phyloP scores from a whole-genome alignment of 1,140 invertebrate species.

The Radopholus similis region DNA sequence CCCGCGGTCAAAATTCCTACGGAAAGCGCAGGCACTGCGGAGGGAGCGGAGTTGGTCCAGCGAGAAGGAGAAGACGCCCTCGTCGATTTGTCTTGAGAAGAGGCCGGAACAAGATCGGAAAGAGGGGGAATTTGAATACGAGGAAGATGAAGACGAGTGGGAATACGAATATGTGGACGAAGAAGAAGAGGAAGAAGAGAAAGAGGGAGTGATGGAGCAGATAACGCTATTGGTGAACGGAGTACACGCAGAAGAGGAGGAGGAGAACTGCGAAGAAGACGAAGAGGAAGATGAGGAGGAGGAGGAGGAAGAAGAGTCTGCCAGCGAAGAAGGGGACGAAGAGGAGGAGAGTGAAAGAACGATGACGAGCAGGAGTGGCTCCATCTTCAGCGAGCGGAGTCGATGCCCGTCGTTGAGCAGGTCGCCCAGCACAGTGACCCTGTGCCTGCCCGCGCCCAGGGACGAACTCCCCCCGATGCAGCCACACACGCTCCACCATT shows the following conservation, averaged over 20 bases:
- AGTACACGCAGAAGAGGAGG: not conserved
- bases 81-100: not conserved
- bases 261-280: conserved; percentile 5
- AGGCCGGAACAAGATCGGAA: not conserved
- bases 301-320: conserved; percentile 19
- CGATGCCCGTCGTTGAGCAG: not conserved
- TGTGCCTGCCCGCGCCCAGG: conserved; percentile 1
- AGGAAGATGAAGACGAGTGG: conserved; percentile 18
- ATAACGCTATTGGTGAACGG: not conserved
- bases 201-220: not conserved
- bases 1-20: not conserved
- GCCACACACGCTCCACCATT: not conserved
- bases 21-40: not conserved
- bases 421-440: not conserved
- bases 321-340: not conserved
- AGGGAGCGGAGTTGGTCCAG: conserved; percentile 4
- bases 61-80: conserved; percentile 3
- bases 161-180: conserved; percentile 1
- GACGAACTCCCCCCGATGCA: conserved; percentile 6
- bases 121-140: conserved; percentile 1
- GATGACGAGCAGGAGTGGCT: not conserved
- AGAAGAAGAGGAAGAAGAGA: conserved; percentile 26
- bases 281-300: conserved; percentile 29
- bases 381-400: not conserved
- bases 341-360: not conserved